Conservation (phyloP, 2,797 vertebrate species). For the Taeniopygia guttata region DNA sequence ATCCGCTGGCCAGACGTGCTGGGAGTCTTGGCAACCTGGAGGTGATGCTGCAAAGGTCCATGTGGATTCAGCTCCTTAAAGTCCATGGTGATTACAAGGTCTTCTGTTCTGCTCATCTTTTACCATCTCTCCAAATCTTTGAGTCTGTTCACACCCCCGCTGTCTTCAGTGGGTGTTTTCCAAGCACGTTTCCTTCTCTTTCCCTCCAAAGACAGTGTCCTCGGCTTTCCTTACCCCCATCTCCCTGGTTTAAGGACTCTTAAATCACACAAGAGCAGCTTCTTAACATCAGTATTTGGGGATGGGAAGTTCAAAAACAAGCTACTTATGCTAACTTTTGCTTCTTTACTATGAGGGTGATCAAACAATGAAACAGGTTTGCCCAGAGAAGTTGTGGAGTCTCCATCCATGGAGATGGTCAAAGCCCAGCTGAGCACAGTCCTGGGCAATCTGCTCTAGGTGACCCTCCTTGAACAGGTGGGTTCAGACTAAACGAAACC, state of each 20-base stretch:
- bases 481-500: not conserved
- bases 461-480: not conserved
- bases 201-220: not conserved
- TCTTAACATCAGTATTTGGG: not conserved
- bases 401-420: not conserved
- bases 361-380: not conserved
- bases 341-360: not conserved
- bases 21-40: constrained; percentile 9
- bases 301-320: not conserved
- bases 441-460: not conserved
- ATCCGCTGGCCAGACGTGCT: not conserved
- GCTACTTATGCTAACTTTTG: not conserved
- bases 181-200: not conserved
- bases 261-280: constrained; percentile 36
- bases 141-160: not conserved
- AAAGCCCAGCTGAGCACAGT: not conserved
- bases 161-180: not conserved
- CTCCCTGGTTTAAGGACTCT: constrained; percentile 17
- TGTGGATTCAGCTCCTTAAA: constrained; percentile 25
- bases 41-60: not conserved
- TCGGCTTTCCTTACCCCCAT: not conserved
- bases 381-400: constrained; percentile 23
- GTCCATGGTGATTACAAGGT: not conserved
- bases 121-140: not conserved
- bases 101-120: not conserved